Conservation (phyloP, 1,140 invertebrate genomes). For the Meloidogyne floridensis region DNA sequence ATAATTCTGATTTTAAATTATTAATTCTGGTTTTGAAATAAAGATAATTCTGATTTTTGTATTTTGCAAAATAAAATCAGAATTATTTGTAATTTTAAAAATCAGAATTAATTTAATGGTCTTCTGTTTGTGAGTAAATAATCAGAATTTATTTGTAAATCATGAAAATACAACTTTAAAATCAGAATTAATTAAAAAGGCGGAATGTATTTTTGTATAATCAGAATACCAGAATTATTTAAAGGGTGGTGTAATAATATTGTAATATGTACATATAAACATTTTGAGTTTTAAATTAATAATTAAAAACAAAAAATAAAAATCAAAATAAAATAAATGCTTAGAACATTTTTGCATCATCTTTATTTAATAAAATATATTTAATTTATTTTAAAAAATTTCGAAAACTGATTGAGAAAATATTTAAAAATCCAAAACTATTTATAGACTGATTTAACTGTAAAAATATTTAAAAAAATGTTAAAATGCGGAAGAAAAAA, state of each 20-base stretch:
- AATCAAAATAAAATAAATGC: neutral
- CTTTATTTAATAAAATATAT: neutral
- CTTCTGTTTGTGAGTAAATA: neutral
- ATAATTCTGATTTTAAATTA: too few relatives aligned
- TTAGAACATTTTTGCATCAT: neutral
- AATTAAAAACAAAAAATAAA: neutral
- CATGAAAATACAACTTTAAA: too few relatives aligned
- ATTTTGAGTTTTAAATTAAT: neutral
- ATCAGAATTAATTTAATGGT: neutral
- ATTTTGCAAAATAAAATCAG: too few relatives aligned
- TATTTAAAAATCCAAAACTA: neutral
- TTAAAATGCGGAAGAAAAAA: constrained; percentile 1
- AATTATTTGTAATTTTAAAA: neutral
- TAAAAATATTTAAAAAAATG: neutral
- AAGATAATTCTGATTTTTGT: too few relatives aligned
- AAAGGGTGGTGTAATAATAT: neutral
- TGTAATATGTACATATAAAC: too few relatives aligned
- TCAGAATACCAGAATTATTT: too few relatives aligned
- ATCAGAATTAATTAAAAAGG: too few relatives aligned
- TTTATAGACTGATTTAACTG: constrained; percentile 9
- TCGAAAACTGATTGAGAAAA: neutral
- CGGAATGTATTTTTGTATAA: too few relatives aligned
- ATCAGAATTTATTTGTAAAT: neutral
- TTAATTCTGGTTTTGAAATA: too few relatives aligned
- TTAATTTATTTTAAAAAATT: constrained; percentile 5